phyloP scores from a whole-genome alignment of 2,888 invertebrate genomes.

The Drosophila prostipennis region DNA sequence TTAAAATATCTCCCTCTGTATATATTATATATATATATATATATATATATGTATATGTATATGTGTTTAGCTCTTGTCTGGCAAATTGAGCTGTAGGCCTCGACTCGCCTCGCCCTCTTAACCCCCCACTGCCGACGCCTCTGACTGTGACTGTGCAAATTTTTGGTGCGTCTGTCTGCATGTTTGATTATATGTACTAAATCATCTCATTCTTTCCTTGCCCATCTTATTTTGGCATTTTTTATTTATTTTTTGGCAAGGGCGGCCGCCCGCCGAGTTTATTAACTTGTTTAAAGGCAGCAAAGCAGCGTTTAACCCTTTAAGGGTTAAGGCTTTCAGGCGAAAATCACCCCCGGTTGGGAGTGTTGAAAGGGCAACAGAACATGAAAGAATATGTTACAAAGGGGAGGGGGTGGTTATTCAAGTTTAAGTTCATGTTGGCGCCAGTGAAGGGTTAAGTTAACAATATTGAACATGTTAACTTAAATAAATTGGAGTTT shows the following conservation, averaged over 20 bases:
- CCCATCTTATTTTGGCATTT: slow-evolving; percentile 16
- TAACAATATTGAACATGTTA: no score
- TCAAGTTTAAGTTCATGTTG: background rate
- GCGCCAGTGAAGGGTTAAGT: slow-evolving; percentile 1
- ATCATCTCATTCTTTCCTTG: slow-evolving; percentile 58
- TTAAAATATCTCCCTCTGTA: slow-evolving; percentile 66
- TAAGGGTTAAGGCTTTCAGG: slow-evolving; percentile 1
- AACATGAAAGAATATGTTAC: slow-evolving; percentile 27
- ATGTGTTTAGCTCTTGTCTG: slow-evolving; percentile 58
- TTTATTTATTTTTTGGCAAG: slow-evolving; percentile 44
- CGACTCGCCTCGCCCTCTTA: slow-evolving; percentile 33
- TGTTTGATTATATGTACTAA: slow-evolving; percentile 72
- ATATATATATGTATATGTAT: no score
- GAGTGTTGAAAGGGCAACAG: slow-evolving; percentile 18
- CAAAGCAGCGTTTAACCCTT: slow-evolving; percentile 61
- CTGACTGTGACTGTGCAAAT: slow-evolving; percentile 65
- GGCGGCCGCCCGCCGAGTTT: slow-evolving; percentile 46
- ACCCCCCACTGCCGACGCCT: slow-evolving; percentile 5
- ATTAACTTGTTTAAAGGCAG: slow-evolving; percentile 72
- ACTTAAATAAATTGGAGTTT: background rate
- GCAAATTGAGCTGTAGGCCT: slow-evolving; percentile 78
- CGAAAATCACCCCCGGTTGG: slow-evolving; percentile 12
- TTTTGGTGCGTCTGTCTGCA: slow-evolving; percentile 65
- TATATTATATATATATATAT: background rate
- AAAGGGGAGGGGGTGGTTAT: no score